These are phyloP conservation scores for Venustaconcha ellipsiformis DNA, from an alignment of 1,140 invertebrate species.

Conservation along the genomic window DNA sequence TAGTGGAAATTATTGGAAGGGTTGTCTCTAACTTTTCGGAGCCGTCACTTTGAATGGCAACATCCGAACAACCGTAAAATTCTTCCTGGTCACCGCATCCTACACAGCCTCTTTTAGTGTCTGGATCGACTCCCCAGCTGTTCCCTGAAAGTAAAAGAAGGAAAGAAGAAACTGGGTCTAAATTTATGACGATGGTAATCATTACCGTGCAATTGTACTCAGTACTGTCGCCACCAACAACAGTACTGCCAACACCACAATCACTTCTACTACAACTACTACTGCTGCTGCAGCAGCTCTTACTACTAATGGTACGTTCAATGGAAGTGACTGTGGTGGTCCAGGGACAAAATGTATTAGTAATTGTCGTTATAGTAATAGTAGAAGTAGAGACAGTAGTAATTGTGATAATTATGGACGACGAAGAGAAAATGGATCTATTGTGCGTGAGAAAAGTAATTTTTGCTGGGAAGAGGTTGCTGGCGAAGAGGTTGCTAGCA, in stretches of 20 bases:
- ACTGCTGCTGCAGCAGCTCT: background rate
- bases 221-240: no score
- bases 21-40: background rate
- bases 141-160: slow-evolving; percentile 29
- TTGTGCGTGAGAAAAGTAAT: background rate
- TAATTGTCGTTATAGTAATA: background rate
- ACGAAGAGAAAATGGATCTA: background rate
- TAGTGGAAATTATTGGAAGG: background rate
- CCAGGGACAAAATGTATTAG: background rate
- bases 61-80: slow-evolving; percentile 34
- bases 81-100: slow-evolving; percentile 35
- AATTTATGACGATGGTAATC: no score
- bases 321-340: background rate
- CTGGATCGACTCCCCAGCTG: slow-evolving; percentile 31
- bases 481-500: background rate
- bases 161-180: background rate
- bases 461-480: background rate
- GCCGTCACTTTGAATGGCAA: slow-evolving; percentile 11
- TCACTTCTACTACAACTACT: background rate
- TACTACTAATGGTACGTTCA: background rate
- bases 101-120: slow-evolving; percentile 11
- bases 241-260: no score
- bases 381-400: background rate
- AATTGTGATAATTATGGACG: background rate
- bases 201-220: no score